Percentiles rank a stretch among this genome's conserved stretches.
phyloP scores from a whole-genome alignment of 2,888 invertebrate species.

The Neoascia interrupta region DNA sequence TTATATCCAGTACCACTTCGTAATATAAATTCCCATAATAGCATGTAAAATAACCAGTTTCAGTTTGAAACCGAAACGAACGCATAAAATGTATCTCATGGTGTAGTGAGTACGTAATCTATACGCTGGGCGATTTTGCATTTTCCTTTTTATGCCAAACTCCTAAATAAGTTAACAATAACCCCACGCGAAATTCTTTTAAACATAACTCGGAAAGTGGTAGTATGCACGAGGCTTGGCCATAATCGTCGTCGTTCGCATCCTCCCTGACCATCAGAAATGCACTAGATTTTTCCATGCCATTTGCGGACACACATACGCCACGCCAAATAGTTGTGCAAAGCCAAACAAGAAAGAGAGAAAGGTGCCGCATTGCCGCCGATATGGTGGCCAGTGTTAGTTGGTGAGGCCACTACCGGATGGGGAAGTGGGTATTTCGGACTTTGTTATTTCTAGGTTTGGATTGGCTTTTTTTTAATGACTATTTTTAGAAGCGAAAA shows the following conservation, averaged over 20 bases:
- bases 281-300: conserved; percentile 27
- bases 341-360: conserved; percentile 6
- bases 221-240: conserved; percentile 30
- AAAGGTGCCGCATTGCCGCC: conserved; percentile 22
- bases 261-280: conserved; percentile 55
- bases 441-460: conserved; percentile 36
- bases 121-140: conserved; percentile 2
- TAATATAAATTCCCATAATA: conserved; percentile 41
- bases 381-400: too few relatives aligned
- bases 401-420: background rate
- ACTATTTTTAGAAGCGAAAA: conserved; percentile 25
- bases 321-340: background rate
- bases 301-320: background rate
- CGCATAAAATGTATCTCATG: conserved; percentile 26
- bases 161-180: conserved; percentile 31
- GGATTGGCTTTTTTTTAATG: conserved; percentile 32
- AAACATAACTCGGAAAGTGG: conserved; percentile 34
- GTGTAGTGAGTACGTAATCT: conserved; percentile 34
- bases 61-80: conserved; percentile 29
- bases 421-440: background rate
- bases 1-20: conserved; percentile 14
- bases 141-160: conserved; percentile 24
- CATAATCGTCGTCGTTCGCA: conserved; percentile 4
- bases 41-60: conserved; percentile 42
- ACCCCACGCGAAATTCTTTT: conserved; percentile 60